A percentile compares a stretch with the other conserved stretches of the same genome.
Evolutionary conservation across 2,888 invertebrate genomes (phyloP).

Genomic region (Eurytoma californica): DNA sequence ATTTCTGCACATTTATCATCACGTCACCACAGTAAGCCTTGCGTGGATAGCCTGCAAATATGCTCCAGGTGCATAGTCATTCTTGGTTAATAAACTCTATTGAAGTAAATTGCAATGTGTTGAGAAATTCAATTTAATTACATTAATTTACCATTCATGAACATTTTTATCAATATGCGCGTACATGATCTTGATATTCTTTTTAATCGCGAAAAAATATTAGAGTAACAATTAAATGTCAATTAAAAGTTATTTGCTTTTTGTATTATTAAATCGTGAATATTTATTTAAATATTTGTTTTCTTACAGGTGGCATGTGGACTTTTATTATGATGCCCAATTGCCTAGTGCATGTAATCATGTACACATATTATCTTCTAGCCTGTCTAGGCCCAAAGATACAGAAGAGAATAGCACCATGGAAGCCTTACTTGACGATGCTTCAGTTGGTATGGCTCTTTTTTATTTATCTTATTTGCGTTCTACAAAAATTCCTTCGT

Average conservation of each 20-base stretch:
- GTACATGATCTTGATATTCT: no score
- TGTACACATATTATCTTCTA: conserved; percentile 86
- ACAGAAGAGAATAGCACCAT: conserved; percentile 77
- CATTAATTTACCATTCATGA: not conserved
- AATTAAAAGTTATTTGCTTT: no score
- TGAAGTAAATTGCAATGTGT: not conserved
- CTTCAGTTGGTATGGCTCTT: conserved; percentile 80
- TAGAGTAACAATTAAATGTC: no score
- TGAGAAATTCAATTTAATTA: conserved; percentile 10
- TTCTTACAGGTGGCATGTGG: conserved; percentile 80
- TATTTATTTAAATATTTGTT: conserved; percentile 1
- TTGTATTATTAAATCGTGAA: not conserved
- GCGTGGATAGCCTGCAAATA: conserved; percentile 81
- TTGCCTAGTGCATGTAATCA: conserved; percentile 83
- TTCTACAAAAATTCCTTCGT: conserved; percentile 3
- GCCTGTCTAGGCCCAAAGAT: conserved; percentile 79
- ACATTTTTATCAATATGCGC: no score
- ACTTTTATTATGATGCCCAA: conserved; percentile 82
- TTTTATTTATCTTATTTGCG: conserved; percentile 48
- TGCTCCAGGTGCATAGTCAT: conserved; percentile 78
- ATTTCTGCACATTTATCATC: conserved; percentile 85
- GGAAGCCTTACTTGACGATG: conserved; percentile 78
- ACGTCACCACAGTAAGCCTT: conserved; percentile 79
- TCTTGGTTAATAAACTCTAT: conserved; percentile 34
- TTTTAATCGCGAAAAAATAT: not conserved